Percentiles rank a stretch among this genome's conserved stretches.
These are phyloP conservation scores for Callithrix jacchus DNA, from an alignment of 2,113 vertebrate species.

Conservation along the genomic window DNA sequence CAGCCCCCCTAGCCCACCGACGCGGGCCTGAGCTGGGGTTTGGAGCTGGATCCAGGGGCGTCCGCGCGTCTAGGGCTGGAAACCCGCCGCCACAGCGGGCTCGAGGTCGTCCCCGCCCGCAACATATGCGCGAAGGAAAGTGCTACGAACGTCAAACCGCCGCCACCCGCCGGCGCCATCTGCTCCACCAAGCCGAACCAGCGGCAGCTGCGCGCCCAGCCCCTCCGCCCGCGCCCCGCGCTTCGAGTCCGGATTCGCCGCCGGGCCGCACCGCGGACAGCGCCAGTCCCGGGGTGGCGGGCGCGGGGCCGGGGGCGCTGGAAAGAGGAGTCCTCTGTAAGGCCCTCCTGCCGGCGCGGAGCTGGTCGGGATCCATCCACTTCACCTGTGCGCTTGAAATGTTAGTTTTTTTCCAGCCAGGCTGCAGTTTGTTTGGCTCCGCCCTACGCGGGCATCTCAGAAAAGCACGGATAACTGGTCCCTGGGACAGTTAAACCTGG, in stretches of 20 bases:
- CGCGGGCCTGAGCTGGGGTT: background rate
- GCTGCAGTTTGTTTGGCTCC: background rate
- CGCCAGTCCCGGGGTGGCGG: background rate
- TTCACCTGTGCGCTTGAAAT: background rate
- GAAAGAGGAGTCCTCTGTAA: background rate
- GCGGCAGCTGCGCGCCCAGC: conserved; percentile 11
- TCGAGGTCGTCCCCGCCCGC: background rate
- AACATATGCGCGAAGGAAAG: conserved; percentile 44
- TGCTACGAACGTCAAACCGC: conserved; percentile 50
- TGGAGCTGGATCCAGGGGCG: background rate
- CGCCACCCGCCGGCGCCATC: conserved; percentile 49
- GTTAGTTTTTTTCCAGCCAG: background rate
- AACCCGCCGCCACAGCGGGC: background rate
- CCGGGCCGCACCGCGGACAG: background rate
- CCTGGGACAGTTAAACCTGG: background rate
- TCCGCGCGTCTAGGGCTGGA: background rate
- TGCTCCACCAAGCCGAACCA: background rate
- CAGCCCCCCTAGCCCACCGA: background rate
- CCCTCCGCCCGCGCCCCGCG: background rate
- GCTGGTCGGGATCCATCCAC: background rate
- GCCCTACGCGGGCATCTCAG: background rate
- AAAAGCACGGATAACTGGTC: background rate
- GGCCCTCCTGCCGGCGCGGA: rapidly evolving
- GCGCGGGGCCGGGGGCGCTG: rapidly evolving
- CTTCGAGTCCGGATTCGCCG: background rate